Conservation (phyloP, 2,113 vertebrate species). For the Bubalus kerabau region DNA sequence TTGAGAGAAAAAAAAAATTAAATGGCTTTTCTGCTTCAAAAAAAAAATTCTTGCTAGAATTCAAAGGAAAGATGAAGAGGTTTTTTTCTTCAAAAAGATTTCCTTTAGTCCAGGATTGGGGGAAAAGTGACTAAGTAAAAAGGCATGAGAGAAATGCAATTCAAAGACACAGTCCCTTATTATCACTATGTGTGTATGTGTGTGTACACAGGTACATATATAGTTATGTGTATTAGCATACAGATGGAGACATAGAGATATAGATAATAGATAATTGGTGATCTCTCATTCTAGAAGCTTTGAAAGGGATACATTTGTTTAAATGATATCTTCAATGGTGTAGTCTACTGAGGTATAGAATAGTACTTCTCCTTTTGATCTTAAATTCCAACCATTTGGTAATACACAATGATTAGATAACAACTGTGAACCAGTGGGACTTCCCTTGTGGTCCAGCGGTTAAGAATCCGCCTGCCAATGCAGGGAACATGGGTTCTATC, state of each 20-base stretch:
- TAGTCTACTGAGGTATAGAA: background rate
- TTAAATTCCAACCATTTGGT: background rate
- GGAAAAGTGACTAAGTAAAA: background rate
- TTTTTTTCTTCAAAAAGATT: background rate
- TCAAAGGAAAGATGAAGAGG: background rate
- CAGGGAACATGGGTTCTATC: background rate
- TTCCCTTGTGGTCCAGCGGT: background rate
- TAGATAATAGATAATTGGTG: background rate
- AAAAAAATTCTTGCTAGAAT: background rate
- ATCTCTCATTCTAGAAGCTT: background rate
- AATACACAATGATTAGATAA: background rate
- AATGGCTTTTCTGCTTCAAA: constrained; percentile 24
- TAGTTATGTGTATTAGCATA: background rate
- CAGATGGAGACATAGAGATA: background rate
- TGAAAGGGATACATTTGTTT: background rate
- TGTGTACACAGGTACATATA: background rate
- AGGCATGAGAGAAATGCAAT: background rate
- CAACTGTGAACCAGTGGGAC: background rate
- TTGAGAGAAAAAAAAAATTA: background rate
- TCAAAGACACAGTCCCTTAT: background rate
- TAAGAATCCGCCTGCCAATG: background rate
- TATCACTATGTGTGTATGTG: fast-evolving
- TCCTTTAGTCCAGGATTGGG: background rate
- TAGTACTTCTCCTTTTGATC: background rate
- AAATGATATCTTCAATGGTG: background rate